phyloP scores from a whole-genome alignment of 2,797 vertebrate genomes.

The Tragopan temminckii region DNA sequence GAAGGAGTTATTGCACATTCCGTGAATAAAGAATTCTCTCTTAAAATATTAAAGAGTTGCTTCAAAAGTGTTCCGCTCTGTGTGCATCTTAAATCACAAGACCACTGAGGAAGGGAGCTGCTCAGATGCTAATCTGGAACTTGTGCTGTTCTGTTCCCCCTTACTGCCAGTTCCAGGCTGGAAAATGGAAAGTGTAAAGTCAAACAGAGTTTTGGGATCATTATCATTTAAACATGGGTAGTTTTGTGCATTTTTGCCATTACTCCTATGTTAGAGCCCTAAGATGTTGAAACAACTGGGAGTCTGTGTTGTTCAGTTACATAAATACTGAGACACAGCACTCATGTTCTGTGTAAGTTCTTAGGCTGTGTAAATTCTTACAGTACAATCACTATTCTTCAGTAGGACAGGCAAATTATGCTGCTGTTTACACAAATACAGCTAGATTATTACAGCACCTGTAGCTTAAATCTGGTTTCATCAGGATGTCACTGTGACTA shows the following conservation, averaged over 20 bases:
- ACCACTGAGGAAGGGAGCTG: background rate
- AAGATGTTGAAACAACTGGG: background rate
- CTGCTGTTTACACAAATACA: background rate
- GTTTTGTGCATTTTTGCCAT: background rate
- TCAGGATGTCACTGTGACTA: background rate
- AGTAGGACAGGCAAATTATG: background rate
- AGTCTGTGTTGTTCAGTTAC: background rate
- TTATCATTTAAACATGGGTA: background rate
- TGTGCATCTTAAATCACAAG: slow-evolving; percentile 56
- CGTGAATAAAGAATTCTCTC: slow-evolving; percentile 55
- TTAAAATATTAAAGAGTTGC: slow-evolving; percentile 58
- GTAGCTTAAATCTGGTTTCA: background rate
- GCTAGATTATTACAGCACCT: background rate
- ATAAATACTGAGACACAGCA: background rate
- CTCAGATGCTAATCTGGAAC: background rate
- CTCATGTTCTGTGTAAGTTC: background rate
- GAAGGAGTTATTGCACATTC: slow-evolving; percentile 14
- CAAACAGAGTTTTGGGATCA: accelerated
- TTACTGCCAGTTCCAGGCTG: background rate
- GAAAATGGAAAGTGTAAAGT: background rate
- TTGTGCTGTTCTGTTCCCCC: background rate
- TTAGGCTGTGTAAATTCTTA: background rate
- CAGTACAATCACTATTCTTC: background rate
- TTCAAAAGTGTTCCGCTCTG: slow-evolving; percentile 44
- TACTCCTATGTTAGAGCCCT: background rate